Percentiles rank a stretch among this genome's conserved stretches.
phyloP scores from a whole-genome alignment of 2,888 invertebrate genomes.

The Drosophila putrida region DNA sequence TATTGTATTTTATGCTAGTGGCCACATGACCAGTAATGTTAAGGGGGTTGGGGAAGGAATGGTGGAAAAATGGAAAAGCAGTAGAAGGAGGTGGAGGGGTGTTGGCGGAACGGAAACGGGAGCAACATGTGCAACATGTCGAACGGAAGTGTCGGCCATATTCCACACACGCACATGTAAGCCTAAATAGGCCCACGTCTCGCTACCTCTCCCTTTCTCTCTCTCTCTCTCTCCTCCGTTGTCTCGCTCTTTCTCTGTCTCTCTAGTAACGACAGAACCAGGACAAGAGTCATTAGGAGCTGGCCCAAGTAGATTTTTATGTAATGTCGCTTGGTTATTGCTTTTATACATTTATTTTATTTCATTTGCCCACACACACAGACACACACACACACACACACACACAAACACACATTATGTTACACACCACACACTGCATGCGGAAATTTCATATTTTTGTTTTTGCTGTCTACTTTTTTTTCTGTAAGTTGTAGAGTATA shows the following conservation, averaged over 20 bases:
- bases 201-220: background rate
- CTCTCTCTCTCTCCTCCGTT: background rate
- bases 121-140: slow-evolving; percentile 82
- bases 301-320: slow-evolving; percentile 80
- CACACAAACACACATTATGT: slow-evolving; percentile 11
- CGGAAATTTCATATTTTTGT: slow-evolving; percentile 48
- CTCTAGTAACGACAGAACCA: slow-evolving; percentile 28
- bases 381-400: slow-evolving; percentile 10
- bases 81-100: background rate
- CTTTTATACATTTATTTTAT: slow-evolving; percentile 80
- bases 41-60: background rate
- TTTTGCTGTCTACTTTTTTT: slow-evolving; percentile 8
- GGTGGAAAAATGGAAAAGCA: background rate
- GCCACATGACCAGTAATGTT: slow-evolving; percentile 41
- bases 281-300: slow-evolving; percentile 72
- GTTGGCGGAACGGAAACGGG: slow-evolving; percentile 68
- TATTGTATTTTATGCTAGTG: slow-evolving; percentile 72
- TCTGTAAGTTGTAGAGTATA: slow-evolving; percentile 33
- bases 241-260: background rate
- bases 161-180: slow-evolving; percentile 51
- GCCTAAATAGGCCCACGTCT: slow-evolving; percentile 74
- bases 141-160: slow-evolving; percentile 81
- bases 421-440: background rate
- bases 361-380: slow-evolving; percentile 66
- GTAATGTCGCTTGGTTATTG: slow-evolving; percentile 80